These are phyloP conservation scores for Lates japonicus DNA, from an alignment of 2,797 vertebrate genomes.

Conservation along the genomic window DNA sequence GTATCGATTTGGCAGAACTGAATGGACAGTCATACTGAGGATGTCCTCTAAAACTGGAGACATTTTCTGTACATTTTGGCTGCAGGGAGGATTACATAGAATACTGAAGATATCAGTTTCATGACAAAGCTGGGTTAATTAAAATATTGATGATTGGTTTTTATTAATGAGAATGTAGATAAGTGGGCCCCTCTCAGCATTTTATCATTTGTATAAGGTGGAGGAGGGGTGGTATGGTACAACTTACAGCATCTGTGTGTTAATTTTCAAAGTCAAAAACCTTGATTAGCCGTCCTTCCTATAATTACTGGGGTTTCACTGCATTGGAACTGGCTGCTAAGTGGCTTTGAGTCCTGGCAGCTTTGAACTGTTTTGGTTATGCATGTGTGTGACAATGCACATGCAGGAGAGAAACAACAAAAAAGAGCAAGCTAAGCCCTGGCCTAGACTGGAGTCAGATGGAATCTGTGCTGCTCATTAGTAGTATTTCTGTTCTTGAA, in stretches of 20 bases:
- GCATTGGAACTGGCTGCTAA: conserved; percentile 35
- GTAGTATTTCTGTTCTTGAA: conserved; percentile 63
- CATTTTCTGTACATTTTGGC: conserved; percentile 26
- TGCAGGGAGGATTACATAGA: conserved; percentile 27
- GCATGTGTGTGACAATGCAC: conserved; percentile 2
- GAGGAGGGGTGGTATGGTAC: conserved; percentile 8
- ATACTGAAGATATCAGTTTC: conserved; percentile 29
- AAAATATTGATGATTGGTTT: conserved; percentile 60
- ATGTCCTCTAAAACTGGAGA: conserved; percentile 65
- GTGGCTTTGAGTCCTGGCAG: conserved; percentile 44
- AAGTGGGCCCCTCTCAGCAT: conserved; percentile 32
- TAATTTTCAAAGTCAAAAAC: conserved; percentile 58
- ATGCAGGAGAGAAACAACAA: conserved; percentile 12
- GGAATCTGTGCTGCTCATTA: conserved; percentile 78
- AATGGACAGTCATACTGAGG: conserved; percentile 48
- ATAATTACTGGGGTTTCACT: conserved; percentile 47
- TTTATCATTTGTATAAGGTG: conserved; percentile 29
- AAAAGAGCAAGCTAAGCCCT: conserved; percentile 35
- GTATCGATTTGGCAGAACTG: conserved; percentile 67
- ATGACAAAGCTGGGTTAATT: conserved; percentile 61
- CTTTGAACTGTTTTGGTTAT: conserved; percentile 40
- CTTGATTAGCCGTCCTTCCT: conserved; percentile 43
- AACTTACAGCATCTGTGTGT: conserved; percentile 37
- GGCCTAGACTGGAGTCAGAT: conserved; percentile 56
- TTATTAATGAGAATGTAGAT: conserved; percentile 62